Percentiles rank a stretch among this genome's conserved stretches.
phyloP scores from a whole-genome alignment of 2,888 invertebrate species.

The Drosophila nigricruria region DNA sequence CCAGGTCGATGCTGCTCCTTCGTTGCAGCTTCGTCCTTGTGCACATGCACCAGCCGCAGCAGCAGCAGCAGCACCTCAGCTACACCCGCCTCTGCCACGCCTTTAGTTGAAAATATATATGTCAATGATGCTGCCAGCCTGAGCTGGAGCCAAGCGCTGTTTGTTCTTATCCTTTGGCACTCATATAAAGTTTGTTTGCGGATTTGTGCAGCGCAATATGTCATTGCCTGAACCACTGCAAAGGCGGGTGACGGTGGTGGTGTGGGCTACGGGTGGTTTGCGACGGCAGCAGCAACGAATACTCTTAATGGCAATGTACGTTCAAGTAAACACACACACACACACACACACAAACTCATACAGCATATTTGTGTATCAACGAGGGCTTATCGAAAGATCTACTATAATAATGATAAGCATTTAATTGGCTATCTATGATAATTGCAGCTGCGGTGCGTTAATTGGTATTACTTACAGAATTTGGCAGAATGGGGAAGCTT shows the following conservation, averaged over 20 bases:
- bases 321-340: constrained; percentile 70
- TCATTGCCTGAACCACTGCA: constrained; percentile 66
- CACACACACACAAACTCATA: constrained; percentile 17
- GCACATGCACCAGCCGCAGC: background rate
- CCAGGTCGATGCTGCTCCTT: constrained; percentile 45
- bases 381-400: constrained; percentile 36
- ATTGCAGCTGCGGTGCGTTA: background rate
- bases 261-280: background rate
- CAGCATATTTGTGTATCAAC: constrained; percentile 40
- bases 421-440: background rate
- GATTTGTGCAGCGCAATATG: constrained; percentile 81
- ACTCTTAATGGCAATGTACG: constrained; percentile 79
- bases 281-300: constrained; percentile 54
- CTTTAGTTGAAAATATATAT: constrained; percentile 60
- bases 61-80: background rate
- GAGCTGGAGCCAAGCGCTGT: constrained; percentile 51
- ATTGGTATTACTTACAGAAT: too few species aligned
- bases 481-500: too few species aligned
- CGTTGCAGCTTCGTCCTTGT: constrained; percentile 19
- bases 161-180: constrained; percentile 79
- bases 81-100: constrained; percentile 2
- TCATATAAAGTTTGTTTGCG: constrained; percentile 81
- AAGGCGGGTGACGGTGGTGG: background rate
- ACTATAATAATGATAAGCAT: background rate
- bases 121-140: constrained; percentile 67